Base-by-base conservation (phyloP, 2,888 invertebrate species). In the Dynastes tityus region DNA sequence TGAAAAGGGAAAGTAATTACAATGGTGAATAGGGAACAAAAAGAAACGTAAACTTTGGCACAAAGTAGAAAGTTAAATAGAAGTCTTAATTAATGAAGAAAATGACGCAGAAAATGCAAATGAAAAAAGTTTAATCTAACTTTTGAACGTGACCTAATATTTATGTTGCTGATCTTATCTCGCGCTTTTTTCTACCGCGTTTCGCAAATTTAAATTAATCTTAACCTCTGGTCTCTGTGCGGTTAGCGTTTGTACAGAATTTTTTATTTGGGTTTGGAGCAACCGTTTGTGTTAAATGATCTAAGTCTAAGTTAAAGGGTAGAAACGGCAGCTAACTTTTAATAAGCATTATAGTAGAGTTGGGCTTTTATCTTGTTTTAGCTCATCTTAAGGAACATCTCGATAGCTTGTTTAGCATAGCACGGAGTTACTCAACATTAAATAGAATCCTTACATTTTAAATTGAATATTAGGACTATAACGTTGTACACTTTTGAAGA, bases 71-170 rank as follows among this genome's bases (percentile, higher is more conserved):
- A 76, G 78, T 76, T 78, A 78, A 78, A 78, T 78, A 74, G 53
- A 78, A 78, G 78, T 58, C 75, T 78, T 78, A 78, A 78, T 78
- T 78, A 75, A 78, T 75, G 78, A 71, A 71, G 73, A 78, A 64
- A 78, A 78, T 74, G 75, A 75, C 65, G 75, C 58, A 75, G 78
- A 75, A 78, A 78, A 76, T 78, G 74, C 67, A 78, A 78, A 78
- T 78, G 78, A 75, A 78, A 74, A 78, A 78, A 78, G 75, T 78
- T 75, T 78, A 78, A 73, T 77, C 71, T 78, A 71, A 71, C 65
- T 75, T 58, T 65, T 70, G 68, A 65, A 71, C 71, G 78, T 27
- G 74, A 45, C 76, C 65, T 63, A 76, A 78, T 78, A 75, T 76
- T 78, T 75, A 76, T 68, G 67, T 68, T 68, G 78, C 64, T 70